Evolutionary conservation across 2,113 vertebrate species (phyloP).

Genomic region (Pygoscelis antarcticus): DNA sequence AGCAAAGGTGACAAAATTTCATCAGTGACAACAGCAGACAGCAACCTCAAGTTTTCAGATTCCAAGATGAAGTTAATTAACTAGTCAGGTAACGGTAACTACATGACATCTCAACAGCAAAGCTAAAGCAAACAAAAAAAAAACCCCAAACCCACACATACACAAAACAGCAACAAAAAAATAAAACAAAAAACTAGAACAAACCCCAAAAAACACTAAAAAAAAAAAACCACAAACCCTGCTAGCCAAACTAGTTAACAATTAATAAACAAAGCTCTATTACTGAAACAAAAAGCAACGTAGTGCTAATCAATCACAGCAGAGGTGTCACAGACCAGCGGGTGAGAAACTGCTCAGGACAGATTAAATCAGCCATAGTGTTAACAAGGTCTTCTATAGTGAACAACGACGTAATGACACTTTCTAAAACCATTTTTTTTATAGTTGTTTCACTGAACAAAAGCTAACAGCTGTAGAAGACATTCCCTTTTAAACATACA

Average conservation of each 20-base stretch:
- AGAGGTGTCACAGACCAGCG: not conserved
- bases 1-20: not conserved
- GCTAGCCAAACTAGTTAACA: not conserved
- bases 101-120: not conserved
- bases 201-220: not conserved
- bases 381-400: not conserved
- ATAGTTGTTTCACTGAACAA: not conserved
- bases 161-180: not conserved
- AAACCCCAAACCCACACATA: not conserved
- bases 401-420: not conserved
- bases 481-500: not conserved
- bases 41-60: not conserved
- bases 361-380: not conserved
- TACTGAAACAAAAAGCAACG: not conserved
- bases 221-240: not conserved
- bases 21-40: not conserved
- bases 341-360: not conserved
- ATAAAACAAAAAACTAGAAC: not conserved
- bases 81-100: not conserved
- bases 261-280: not conserved
- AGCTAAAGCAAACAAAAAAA: not conserved
- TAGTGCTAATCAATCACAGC: not conserved
- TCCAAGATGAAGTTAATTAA: not conserved
- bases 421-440: not conserved
- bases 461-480: not conserved